Conservation (phyloP, 2,113 vertebrate species). For the rabbit (Oryctolagus cuniculus) region mOryCun1.1 NC_091441.1:49875501-49876000, state of each 20-base stretch:
- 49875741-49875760: slow-evolving; percentile 78
- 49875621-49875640: slow-evolving; percentile 69
- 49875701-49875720: slow-evolving; percentile 67
- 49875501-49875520: not conserved
- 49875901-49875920: slow-evolving; percentile 69
- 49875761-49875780: slow-evolving; percentile 59
- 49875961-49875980: slow-evolving; percentile 75
- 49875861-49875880: slow-evolving; percentile 81
- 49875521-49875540: not conserved
- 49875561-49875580: not conserved
- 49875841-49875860: slow-evolving; percentile 82
- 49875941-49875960: slow-evolving; percentile 70
- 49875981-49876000: slow-evolving; percentile 64
- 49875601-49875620: not conserved
- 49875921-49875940: slow-evolving; percentile 66
- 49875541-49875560: not conserved
- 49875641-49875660: slow-evolving; percentile 65
- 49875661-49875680: slow-evolving; percentile 62
- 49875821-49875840: slow-evolving; percentile 81
- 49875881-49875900: slow-evolving; percentile 60
- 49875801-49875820: slow-evolving; percentile 76
- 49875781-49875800: slow-evolving; percentile 69
- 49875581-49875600: not conserved
- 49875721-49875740: slow-evolving; percentile 70
- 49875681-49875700: slow-evolving; percentile 66